Evolutionary conservation across 2,797 vertebrate species (phyloP).

Genomic region (Coreius guichenoti): DNA sequence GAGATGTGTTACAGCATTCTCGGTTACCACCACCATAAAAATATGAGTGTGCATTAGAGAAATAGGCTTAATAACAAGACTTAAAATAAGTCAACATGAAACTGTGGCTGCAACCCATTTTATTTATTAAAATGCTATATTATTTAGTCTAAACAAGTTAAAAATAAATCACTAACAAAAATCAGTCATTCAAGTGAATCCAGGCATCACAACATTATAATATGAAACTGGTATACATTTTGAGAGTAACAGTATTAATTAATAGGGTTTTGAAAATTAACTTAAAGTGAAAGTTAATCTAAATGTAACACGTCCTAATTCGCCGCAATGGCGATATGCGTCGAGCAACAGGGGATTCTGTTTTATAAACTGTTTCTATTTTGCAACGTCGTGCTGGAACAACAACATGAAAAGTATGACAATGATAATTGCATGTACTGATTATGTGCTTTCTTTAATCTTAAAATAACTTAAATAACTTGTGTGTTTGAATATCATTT

Average conservation of each 20-base stretch:
- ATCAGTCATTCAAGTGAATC: too few relatives aligned
- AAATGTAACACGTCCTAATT: neutral
- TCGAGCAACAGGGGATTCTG: too few relatives aligned
- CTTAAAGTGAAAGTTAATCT: neutral
- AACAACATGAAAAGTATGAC: neutral
- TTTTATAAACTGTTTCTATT: too few relatives aligned
- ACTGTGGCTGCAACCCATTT: neutral
- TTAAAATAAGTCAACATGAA: neutral
- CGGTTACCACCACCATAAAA: neutral
- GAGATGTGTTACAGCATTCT: neutral
- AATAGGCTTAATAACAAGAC: neutral
- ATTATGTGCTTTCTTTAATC: neutral
- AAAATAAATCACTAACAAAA: neutral
- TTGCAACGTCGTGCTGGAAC: neutral
- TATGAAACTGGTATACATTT: too few relatives aligned
- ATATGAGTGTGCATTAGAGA: neutral
- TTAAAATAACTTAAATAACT: neutral
- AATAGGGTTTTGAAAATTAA: neutral
- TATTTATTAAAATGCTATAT: neutral
- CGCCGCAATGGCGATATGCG: accelerated
- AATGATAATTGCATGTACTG: neutral
- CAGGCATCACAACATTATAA: too few relatives aligned
- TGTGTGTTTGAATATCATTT: too few relatives aligned
- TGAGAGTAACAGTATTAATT: too few relatives aligned
- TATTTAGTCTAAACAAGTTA: neutral